Base-by-base conservation (phyloP, 2,797 vertebrate genomes). In the Cheirogaleus major region DNA sequence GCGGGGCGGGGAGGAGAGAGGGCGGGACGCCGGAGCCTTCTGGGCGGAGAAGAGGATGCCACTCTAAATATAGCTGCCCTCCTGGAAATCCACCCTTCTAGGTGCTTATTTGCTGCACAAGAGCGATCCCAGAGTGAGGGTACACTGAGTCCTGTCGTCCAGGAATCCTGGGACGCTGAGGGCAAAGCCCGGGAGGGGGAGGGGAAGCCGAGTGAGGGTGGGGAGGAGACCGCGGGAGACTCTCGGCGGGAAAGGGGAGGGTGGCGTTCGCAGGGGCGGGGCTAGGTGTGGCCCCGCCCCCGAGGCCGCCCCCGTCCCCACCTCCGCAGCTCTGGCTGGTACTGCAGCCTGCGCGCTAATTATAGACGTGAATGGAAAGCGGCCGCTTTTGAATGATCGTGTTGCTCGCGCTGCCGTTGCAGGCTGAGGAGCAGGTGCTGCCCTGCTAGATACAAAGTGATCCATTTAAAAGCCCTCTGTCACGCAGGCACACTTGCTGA, bases 21-120 rank as follows among this genome's bases (percentile, higher is more conserved):
- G 95, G 96, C 95, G 95, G 97, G 97, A 93, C 92, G 89, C 85
- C 3, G 95, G 81, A 97, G 98, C 81, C 0, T 0, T 84, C 80
- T 73, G 90, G 92, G 93, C 94, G 81, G 92, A 65, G 48, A 35
- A 85, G 79, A 89, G 93, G 97, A 88, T 96, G 97, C 96, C 52
- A 38, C 97, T 97, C 98, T 98, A 98, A 98, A 98, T 98, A 97
- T 97, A 98, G 98, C 98, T 80, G 57, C 96, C 57, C 22, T 72
- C 70, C 96, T 96, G 97, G 88, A 97, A 96, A 90, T 52, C 78
- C 97, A 92, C 11, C 89, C 92, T 97, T 97, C 96, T 84, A 97
- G 97, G 96, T 98, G 97, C 98, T 95, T 97, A 92, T 96, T 97
- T 93, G 78, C 96, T 76, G 87, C 81, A 72, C 96, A 88, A 86